A percentile compares a stretch with the other conserved stretches of the same genome.
Evolutionary conservation across 2,113 vertebrate species (phyloP).

Genomic region (Atractosteus spatula): DNA sequence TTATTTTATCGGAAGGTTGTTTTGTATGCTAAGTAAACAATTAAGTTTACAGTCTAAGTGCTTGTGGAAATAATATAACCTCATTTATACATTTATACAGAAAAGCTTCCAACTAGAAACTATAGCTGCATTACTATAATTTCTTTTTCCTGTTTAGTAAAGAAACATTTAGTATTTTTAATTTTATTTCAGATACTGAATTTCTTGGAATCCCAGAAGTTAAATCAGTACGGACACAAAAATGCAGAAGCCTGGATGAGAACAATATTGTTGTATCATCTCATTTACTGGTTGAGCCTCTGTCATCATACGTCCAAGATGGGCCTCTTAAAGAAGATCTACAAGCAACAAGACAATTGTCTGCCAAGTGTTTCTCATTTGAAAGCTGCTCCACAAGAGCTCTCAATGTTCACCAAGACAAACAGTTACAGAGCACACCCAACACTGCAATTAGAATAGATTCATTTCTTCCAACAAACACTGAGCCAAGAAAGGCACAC

Average conservation of each 20-base stretch:
- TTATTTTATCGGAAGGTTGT: no score
- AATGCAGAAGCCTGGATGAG: constrained; percentile 37
- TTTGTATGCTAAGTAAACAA: no score
- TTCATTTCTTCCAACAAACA: background rate
- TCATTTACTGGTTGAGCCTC: constrained; percentile 22
- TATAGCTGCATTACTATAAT: constrained; percentile 37
- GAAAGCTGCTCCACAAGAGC: background rate
- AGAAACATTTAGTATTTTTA: constrained; percentile 4
- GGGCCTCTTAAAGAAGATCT: background rate
- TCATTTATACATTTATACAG: constrained; percentile 22
- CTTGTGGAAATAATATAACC: constrained; percentile 19
- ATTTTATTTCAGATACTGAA: constrained; percentile 30
- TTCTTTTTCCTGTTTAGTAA: constrained; percentile 14
- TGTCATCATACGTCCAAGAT: background rate
- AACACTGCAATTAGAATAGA: background rate
- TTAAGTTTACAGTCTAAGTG: background rate
- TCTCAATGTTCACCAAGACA: background rate
- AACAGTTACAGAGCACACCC: background rate
- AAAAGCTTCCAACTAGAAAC: constrained; percentile 22
- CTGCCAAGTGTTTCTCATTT: no score
- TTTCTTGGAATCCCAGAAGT: constrained; percentile 15
- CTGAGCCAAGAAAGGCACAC: constrained; percentile 3
- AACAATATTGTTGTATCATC: constrained; percentile 35
- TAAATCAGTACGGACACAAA: constrained; percentile 30
- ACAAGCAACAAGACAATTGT: background rate